Percentiles rank a stretch among this genome's conserved stretches.
phyloP scores from a whole-genome alignment of 35 echinoderm and acorn worm species.

The Patiria miniata region DNA sequence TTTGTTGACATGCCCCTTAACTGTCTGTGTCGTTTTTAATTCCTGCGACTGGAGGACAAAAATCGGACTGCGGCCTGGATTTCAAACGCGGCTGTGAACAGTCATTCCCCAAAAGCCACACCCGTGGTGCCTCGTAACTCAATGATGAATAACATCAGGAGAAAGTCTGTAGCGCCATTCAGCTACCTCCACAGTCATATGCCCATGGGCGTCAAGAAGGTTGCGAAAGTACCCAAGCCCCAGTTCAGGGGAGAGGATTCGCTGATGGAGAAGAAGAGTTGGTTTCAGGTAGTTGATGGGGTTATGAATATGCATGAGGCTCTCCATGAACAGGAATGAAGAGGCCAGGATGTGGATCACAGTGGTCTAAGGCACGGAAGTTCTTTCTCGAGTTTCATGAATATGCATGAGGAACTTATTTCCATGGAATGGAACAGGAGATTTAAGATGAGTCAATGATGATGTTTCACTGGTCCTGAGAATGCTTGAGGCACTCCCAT shows the following conservation, averaged over 20 bases:
- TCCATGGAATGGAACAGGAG: background rate
- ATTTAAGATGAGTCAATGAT: too few relatives aligned
- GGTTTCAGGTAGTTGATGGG: background rate
- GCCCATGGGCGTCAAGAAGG: background rate
- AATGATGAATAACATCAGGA: background rate
- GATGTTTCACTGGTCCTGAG: too few relatives aligned
- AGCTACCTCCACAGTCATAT: background rate
- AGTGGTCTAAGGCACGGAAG: background rate
- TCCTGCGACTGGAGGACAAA: background rate
- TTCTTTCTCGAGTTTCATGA: background rate
- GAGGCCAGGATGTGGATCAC: background rate
- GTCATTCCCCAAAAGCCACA: background rate
- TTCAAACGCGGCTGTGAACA: background rate
- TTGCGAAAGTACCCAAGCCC: background rate
- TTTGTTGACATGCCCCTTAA: too few relatives aligned
- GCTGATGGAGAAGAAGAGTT: background rate
- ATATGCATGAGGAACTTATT: background rate
- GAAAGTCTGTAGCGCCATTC: background rate
- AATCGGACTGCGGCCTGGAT: background rate
- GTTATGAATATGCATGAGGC: background rate
- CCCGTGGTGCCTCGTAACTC: background rate
- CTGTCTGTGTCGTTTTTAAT: too few relatives aligned
- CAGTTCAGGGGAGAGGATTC: background rate
- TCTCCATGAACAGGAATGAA: background rate
- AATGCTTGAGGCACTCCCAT: too few relatives aligned